These are phyloP conservation scores for Rhadinocentrus ornatus DNA, from an alignment of 2,797 vertebrate species.

Conservation along the genomic window DNA sequence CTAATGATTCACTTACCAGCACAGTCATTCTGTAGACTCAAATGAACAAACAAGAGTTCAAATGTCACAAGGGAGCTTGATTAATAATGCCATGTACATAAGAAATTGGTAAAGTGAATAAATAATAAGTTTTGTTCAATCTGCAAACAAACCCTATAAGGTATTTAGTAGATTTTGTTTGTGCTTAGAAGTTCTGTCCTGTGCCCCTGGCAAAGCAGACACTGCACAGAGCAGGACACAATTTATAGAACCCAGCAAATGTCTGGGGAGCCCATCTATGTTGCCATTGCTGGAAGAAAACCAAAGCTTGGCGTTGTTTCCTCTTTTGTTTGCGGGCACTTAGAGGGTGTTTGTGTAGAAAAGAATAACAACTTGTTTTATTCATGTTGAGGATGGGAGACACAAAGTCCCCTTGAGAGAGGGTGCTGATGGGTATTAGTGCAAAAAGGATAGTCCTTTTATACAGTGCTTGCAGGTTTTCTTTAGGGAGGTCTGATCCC, in stretches of 20 bases:
- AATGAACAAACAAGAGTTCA: conserved; percentile 68
- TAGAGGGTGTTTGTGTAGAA: conserved; percentile 82
- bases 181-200: conserved; percentile 75
- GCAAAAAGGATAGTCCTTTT: conserved; percentile 63
- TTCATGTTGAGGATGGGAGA: conserved; percentile 76
- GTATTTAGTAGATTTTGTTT: conserved; percentile 75
- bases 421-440: conserved; percentile 69
- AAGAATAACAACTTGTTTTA: conserved; percentile 84
- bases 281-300: conserved; percentile 76
- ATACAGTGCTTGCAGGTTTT: conserved; percentile 45
- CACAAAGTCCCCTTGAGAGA: conserved; percentile 71
- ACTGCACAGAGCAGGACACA: conserved; percentile 67
- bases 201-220: conserved; percentile 71
- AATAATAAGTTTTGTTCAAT: conserved; percentile 75
- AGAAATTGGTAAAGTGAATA: conserved; percentile 67
- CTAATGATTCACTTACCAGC: conserved; percentile 74
- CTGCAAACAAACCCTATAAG: conserved; percentile 46
- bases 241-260: conserved; percentile 62
- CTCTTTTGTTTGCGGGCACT: conserved; percentile 76
- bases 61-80: conserved; percentile 69
- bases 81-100: conserved; percentile 69
- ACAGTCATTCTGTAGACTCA: conserved; percentile 64
- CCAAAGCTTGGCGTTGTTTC: conserved; percentile 69
- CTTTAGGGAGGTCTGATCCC: conserved; percentile 30
- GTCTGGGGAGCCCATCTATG: conserved; percentile 76